A percentile compares a stretch with the other conserved stretches of the same genome.
Evolutionary conservation across 2,113 vertebrate genomes (phyloP).

Genomic region (Salvelinus alpinus): DNA sequence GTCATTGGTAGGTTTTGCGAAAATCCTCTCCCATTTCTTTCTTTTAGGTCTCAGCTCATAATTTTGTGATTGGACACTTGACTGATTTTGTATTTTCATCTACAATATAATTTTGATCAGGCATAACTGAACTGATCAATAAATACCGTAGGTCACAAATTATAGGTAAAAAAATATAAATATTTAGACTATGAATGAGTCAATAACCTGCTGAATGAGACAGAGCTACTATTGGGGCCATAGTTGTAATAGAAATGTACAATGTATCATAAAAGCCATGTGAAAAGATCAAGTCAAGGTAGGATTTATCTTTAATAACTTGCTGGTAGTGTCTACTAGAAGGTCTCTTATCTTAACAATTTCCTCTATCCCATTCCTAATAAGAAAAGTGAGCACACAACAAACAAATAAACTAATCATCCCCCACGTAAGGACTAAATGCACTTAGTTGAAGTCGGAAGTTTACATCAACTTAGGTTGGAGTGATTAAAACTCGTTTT

Average conservation of each 20-base stretch:
- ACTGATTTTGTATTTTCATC: too few relatives aligned
- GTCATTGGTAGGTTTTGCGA: not conserved
- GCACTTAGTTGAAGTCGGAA: not conserved
- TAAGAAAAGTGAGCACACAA: slow-evolving; percentile 28
- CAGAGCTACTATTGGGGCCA: slow-evolving; percentile 34
- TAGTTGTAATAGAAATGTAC: slow-evolving; percentile 27
- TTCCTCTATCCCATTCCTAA: slow-evolving; percentile 13
- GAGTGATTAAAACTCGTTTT: too few relatives aligned
- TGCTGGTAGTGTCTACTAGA: not conserved
- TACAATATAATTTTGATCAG: too few relatives aligned
- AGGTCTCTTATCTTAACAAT: not conserved
- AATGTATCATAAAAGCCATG: not conserved
- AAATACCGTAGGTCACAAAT: too few relatives aligned
- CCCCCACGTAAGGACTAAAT: slow-evolving; percentile 12
- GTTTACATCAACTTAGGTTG: too few relatives aligned
- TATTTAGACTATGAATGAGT: slow-evolving; percentile 30
- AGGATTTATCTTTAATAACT: slow-evolving; percentile 6
- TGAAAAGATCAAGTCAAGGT: slow-evolving; percentile 27
- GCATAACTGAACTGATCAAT: too few relatives aligned
- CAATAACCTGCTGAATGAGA: slow-evolving; percentile 40
- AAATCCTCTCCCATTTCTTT: slow-evolving; percentile 16
- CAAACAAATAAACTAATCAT: slow-evolving; percentile 19
- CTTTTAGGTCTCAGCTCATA: not conserved
- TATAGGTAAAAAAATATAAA: too few relatives aligned
- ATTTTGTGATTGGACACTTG: not conserved